Conservation (phyloP, 35 echinoderm and acorn worm genomes). For the Ophiothrix spiculata region DNA sequence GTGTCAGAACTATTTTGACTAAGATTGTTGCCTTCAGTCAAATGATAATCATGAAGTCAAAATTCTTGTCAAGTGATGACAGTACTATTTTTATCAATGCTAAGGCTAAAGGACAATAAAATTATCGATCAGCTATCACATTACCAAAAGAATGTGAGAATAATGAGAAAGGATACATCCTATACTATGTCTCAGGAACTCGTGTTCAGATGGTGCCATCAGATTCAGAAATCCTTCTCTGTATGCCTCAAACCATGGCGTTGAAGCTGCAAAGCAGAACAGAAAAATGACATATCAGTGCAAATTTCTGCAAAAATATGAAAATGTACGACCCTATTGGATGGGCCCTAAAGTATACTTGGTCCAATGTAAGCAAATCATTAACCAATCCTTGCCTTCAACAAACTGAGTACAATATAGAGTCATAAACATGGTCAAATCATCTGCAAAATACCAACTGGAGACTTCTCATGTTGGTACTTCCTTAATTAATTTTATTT, state of each 20-base stretch:
- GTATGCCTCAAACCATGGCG: constrained; percentile 97
- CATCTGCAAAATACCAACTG: too few relatives aligned
- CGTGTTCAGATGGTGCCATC: constrained; percentile 82
- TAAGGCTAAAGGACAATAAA: not conserved
- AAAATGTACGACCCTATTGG: not conserved
- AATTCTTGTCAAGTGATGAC: too few relatives aligned
- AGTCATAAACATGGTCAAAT: too few relatives aligned
- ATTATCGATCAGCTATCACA: not conserved
- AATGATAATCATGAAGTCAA: too few relatives aligned
- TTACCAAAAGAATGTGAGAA: not conserved
- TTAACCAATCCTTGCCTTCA: too few relatives aligned
- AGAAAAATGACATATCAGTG: not conserved
- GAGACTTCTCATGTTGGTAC: too few relatives aligned
- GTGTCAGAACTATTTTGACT: not conserved
- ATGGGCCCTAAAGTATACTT: not conserved
- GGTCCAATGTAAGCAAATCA: too few relatives aligned
- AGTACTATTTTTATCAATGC: not conserved
- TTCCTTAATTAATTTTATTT: too few relatives aligned
- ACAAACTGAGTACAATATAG: too few relatives aligned
- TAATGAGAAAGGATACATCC: constrained; percentile 85
- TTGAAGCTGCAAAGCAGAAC: constrained; percentile 54
- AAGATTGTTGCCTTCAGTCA: too few relatives aligned
- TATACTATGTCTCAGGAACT: constrained; percentile 90
- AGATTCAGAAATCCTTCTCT: constrained; percentile 65
- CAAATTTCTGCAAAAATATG: not conserved